Evolutionary conservation across 2,888 invertebrate species (phyloP), one percentile per base, ranked within the genome.

Genomic region (Eurytoma adleriae): DNA sequence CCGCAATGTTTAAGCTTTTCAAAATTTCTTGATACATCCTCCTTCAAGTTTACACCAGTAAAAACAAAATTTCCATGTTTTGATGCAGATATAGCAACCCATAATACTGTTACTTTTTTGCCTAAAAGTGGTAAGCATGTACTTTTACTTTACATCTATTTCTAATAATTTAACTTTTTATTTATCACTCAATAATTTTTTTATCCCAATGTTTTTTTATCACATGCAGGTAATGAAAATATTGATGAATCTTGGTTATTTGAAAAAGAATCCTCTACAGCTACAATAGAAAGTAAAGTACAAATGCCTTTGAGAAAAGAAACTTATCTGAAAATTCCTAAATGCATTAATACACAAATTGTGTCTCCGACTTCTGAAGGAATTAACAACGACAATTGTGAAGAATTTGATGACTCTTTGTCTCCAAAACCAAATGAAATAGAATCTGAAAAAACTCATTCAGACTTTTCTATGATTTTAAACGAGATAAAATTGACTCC

Each of bases 401-500:
- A 87, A 54, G 76, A 84, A 40, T 84, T 84, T 57, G 83, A 85
- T n/a, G 86, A 88, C 77, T 86, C 86, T 2, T 52, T 86, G 13
- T 86, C 86, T 13, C 83, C 85, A 2, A 75, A 83, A 69, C 57
- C 80, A 72, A 56, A 5, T 3, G 67, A 71, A 62, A 54, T 2
- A 64, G 40, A 71, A 59, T 48, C 20, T 12, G 73, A 61, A 30
- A 56, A 82, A 20, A 16, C 30, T 14, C 66, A 72, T 78, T 84
- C 83, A 0, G 84, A 89, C 14, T 87, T 89, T 73, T 90, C 89
- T 3, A 76, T 85, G 48, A 24, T 89, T 10, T 83, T 89, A 10
- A 84, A 88, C 72, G 84, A 88, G 68, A 83, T 88, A n/a, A 88
- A 85, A 76, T 84, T 88, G 18, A 85, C 87, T 27, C 84, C 87